Evolutionary conservation across 2,797 vertebrate genomes (phyloP).

Genomic region (Enteromius radiatus): DNA sequence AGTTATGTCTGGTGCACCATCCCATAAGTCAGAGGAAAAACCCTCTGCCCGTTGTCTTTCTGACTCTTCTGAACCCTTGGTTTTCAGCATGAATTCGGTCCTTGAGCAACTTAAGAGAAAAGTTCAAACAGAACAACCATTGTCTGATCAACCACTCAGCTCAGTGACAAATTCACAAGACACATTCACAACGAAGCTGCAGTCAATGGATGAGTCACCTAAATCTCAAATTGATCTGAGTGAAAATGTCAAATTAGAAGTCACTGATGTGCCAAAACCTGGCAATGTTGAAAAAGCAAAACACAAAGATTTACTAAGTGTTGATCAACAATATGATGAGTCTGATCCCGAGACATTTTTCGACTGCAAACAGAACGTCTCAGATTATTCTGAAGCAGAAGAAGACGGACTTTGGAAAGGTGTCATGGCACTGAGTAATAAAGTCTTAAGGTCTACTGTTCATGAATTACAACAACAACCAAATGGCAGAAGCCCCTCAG

Average conservation of each 20-base stretch:
- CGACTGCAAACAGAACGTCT: slow-evolving; percentile 72
- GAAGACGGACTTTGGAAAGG: slow-evolving; percentile 48
- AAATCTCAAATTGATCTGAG: slow-evolving; percentile 6
- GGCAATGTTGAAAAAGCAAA: slow-evolving; percentile 51
- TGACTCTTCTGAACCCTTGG: slow-evolving; percentile 33
- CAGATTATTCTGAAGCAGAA: slow-evolving; percentile 72
- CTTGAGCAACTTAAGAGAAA: slow-evolving; percentile 19
- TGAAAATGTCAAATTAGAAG: slow-evolving; percentile 10
- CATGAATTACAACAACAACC: slow-evolving; percentile 24
- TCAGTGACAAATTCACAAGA: not conserved
- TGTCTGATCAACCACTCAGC: not conserved
- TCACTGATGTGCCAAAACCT: not conserved
- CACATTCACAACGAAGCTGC: not conserved
- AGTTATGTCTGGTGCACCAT: not conserved
- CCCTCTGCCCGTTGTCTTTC: slow-evolving; percentile 26
- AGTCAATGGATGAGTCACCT: not conserved
- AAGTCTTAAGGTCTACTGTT: not conserved
- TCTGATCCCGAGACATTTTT: slow-evolving; percentile 73
- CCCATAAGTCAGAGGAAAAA: slow-evolving; percentile 6
- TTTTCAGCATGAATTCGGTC: slow-evolving; percentile 3
- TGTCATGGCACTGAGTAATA: slow-evolving; percentile 1
- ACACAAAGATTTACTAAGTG: slow-evolving; percentile 39
- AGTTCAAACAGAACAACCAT: not conserved
- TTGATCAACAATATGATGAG: slow-evolving; percentile 57
- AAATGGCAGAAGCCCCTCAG: not conserved